Percentiles rank a stretch among this genome's conserved stretches.
Conservation (phyloP, 2,888 invertebrate species). For the Biston stratarius region DNA sequence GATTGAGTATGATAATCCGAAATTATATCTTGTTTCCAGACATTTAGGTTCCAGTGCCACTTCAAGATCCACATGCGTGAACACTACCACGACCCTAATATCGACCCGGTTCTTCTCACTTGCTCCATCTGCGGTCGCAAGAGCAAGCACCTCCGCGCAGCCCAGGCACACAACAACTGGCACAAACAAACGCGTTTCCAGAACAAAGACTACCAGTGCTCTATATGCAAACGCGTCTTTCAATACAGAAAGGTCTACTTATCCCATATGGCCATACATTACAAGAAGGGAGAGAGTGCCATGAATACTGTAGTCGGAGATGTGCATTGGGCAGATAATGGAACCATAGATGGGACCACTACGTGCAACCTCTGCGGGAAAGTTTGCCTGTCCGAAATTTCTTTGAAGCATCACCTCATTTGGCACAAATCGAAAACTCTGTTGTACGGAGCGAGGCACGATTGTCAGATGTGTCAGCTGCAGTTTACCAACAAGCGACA, state of each 20-base stretch:
- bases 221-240: conserved; percentile 80
- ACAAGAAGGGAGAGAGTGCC: conserved; percentile 76
- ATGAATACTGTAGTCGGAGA: conserved; percentile 71
- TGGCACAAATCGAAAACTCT: conserved; percentile 81
- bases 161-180: conserved; percentile 79
- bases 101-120: conserved; percentile 74
- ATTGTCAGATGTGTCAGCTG: conserved; percentile 79
- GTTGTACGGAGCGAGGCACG: conserved; percentile 74
- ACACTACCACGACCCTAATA: conserved; percentile 73
- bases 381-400: conserved; percentile 74
- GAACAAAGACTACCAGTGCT: conserved; percentile 80
- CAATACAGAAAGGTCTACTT: conserved; percentile 76
- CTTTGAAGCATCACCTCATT: conserved; percentile 74
- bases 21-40: conserved; percentile 57
- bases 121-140: conserved; percentile 77
- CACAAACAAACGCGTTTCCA: conserved; percentile 82
- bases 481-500: conserved; percentile 80
- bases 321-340: conserved; percentile 52
- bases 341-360: conserved; percentile 63
- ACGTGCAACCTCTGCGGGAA: conserved; percentile 81
- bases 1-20: too few species aligned
- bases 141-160: conserved; percentile 81
- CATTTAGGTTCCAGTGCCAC: conserved; percentile 77
- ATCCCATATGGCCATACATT: conserved; percentile 81
- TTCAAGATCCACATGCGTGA: conserved; percentile 79